phyloP scores from a whole-genome alignment of 2,888 invertebrate genomes.

The Standfussiana lucernea region DNA sequence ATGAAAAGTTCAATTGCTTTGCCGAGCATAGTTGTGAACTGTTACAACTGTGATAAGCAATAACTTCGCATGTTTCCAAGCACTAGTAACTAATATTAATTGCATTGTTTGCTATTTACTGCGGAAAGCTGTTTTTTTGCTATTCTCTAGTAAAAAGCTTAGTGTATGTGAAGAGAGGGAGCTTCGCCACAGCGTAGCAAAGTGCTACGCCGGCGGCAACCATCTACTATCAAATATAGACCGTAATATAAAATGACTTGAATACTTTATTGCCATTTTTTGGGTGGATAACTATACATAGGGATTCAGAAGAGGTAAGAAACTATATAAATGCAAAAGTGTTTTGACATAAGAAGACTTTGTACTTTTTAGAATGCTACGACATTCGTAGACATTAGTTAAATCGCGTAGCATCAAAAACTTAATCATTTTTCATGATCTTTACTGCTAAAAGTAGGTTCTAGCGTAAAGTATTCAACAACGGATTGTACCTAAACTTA shows the following conservation, averaged over 20 bases:
- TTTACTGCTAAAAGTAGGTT: neutral
- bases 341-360: neutral
- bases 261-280: neutral
- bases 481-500: conserved; percentile 1
- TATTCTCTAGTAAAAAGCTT: neutral
- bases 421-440: neutral
- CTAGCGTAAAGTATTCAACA: neutral
- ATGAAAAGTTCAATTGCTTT: conserved; percentile 35
- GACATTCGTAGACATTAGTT: neutral
- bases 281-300: neutral
- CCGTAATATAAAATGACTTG: neutral
- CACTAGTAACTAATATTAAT: conserved; percentile 65
- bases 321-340: neutral
- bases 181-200: conserved; percentile 1
- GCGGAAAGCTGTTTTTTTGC: conserved; percentile 39
- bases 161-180: neutral
- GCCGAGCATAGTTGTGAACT: conserved; percentile 31
- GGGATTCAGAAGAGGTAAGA: neutral
- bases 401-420: too few relatives aligned
- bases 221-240: neutral
- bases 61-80: conserved; percentile 62
- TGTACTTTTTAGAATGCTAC: neutral
- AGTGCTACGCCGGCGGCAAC: neutral
- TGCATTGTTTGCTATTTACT: conserved; percentile 50
- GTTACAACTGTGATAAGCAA: conserved; percentile 53